phyloP scores from a whole-genome alignment of 2,888 invertebrate genomes.

The Hypercompe scribonia region DNA sequence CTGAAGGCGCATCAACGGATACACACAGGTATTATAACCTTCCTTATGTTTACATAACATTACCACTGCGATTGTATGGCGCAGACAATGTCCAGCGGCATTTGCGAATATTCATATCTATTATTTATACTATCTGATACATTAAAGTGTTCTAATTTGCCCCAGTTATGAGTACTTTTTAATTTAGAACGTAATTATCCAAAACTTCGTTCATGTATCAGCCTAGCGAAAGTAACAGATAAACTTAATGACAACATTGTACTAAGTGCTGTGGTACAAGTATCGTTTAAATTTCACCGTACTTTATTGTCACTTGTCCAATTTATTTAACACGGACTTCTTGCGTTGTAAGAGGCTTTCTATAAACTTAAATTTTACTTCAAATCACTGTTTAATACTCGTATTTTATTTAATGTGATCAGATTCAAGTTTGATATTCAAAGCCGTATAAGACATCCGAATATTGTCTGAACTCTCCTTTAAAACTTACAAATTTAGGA shows the following conservation, averaged over 20 bases:
- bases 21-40: conserved; percentile 93
- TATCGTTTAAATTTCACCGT: conserved; percentile 47
- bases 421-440: conserved; percentile 26
- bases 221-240: conserved; percentile 51
- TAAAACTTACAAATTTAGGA: neutral
- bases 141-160: neutral
- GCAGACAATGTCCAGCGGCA: conserved; percentile 20
- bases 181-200: conserved; percentile 20
- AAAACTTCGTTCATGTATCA: conserved; percentile 17
- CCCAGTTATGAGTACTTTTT: neutral
- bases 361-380: conserved; percentile 44
- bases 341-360: conserved; percentile 53
- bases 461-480: neutral
- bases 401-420: conserved; percentile 25
- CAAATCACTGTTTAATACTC: conserved; percentile 16
- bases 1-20: conserved; percentile 99
- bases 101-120: conserved; percentile 39
- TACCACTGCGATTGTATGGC: conserved; percentile 37
- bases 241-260: conserved; percentile 40
- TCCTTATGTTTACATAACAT: conserved; percentile 43
- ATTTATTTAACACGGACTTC: conserved; percentile 58
- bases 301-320: conserved; percentile 56
- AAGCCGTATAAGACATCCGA: neutral
- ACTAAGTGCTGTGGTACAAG: conserved; percentile 35
- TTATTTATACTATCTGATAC: neutral